These are phyloP conservation scores for Calidris pugnax DNA, from an alignment of 2,113 vertebrate genomes.

Conservation along the genomic window DNA sequence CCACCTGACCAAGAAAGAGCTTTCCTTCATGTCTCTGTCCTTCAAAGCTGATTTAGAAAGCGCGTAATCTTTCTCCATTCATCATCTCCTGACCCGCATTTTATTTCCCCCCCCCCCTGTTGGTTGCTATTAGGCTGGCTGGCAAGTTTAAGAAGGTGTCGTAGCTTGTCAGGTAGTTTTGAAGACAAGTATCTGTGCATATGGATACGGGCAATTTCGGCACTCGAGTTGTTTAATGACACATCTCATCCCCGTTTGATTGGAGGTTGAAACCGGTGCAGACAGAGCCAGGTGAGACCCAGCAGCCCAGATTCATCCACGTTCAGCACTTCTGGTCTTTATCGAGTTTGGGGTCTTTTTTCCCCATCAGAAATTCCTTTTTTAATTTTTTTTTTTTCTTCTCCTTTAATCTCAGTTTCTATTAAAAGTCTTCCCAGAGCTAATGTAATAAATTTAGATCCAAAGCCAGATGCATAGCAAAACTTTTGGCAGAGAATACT, in stretches of 20 bases:
- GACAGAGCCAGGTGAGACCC: background rate
- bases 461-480: conserved; percentile 83
- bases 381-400: background rate
- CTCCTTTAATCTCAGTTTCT: conserved; percentile 80
- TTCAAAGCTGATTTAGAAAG: background rate
- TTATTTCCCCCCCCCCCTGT: too few species aligned
- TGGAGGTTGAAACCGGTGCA: background rate
- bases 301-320: background rate
- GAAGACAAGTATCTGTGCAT: background rate
- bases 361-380: background rate
- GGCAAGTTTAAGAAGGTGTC: background rate
- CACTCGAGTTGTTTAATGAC: background rate
- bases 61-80: background rate
- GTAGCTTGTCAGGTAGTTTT: background rate
- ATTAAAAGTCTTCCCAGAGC: conserved; percentile 83
- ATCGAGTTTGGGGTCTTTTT: background rate
- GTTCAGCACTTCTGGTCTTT: background rate
- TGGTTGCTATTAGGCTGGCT: background rate
- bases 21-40: background rate
- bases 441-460: conserved; percentile 86
- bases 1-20: background rate
- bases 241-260: rapidly evolving
- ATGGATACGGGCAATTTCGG: background rate
- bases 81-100: background rate
- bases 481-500: conserved; percentile 82